Percentiles rank a stretch among this genome's conserved stretches.
phyloP scores from a whole-genome alignment of 1,140 invertebrate genomes.

The Galendromus occidentalis region DNA sequence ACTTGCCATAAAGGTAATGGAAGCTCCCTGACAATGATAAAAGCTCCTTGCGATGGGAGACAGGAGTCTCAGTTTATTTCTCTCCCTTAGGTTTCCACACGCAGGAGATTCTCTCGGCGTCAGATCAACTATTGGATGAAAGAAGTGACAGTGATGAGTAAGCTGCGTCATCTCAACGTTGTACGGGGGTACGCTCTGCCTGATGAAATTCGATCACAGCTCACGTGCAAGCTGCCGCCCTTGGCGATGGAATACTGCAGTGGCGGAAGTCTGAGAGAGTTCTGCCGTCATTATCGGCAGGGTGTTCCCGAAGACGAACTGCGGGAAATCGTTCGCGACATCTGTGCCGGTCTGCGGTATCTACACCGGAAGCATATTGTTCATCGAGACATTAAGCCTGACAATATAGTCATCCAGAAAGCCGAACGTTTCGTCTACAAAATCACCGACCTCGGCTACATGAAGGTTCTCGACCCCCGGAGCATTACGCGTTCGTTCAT shows the following conservation, averaged over 20 bases:
- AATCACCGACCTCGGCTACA: constrained; percentile 76
- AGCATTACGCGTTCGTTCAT: constrained; percentile 60
- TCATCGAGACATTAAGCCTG: constrained; percentile 76
- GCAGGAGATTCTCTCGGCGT: background rate
- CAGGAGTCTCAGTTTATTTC: too few species aligned
- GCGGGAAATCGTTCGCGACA: constrained; percentile 42
- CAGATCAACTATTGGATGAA: constrained; percentile 48
- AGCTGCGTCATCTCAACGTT: constrained; percentile 49
- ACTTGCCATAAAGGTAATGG: background rate
- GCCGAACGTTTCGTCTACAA: constrained; percentile 39
- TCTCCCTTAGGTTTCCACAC: too few species aligned
- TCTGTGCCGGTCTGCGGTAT: constrained; percentile 51
- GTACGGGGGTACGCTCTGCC: constrained; percentile 32
- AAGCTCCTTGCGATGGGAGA: too few species aligned
- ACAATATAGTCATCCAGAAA: constrained; percentile 59
- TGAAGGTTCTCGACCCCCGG: constrained; percentile 54
- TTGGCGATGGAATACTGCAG: constrained; percentile 74
- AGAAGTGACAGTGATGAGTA: constrained; percentile 55
- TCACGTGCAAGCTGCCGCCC: constrained; percentile 36
- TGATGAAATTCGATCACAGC: constrained; percentile 19
- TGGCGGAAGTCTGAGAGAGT: constrained; percentile 58
- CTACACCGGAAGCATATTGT: constrained; percentile 45
- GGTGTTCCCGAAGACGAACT: constrained; percentile 48
- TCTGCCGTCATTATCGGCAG: constrained; percentile 39
- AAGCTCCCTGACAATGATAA: background rate